These are phyloP conservation scores for Catagonus wagneri DNA, from an alignment of 2,113 vertebrate species.

Conservation along the genomic window DNA sequence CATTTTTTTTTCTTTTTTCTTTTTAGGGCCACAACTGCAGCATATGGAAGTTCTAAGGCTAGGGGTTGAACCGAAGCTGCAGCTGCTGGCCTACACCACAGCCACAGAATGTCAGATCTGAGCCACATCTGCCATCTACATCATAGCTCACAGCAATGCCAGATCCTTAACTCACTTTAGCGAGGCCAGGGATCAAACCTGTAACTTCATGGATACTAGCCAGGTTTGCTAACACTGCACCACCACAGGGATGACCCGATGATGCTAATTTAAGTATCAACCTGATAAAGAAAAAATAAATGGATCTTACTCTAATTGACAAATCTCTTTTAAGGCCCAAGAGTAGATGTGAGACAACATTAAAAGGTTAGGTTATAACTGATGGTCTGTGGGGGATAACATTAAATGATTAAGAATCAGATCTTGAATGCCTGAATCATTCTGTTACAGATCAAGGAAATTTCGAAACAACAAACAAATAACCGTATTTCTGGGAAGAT, in stretches of 20 bases:
- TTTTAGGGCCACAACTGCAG: too few species aligned
- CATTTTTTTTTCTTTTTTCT: neutral
- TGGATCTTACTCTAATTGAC: conserved; percentile 7
- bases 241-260: too few species aligned
- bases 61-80: too few species aligned
- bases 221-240: too few species aligned
- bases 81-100: too few species aligned
- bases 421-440: neutral
- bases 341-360: neutral
- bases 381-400: conserved; percentile 41
- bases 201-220: too few species aligned
- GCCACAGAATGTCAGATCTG: too few species aligned
- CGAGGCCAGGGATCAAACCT: too few species aligned
- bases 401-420: conserved; percentile 48
- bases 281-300: conserved; percentile 15
- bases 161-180: too few species aligned
- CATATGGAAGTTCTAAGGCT: too few species aligned
- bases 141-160: too few species aligned
- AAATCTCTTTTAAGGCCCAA: conserved; percentile 30
- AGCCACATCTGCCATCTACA: too few species aligned
- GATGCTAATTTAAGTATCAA: conserved; percentile 46
- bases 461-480: conserved; percentile 51
- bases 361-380: conserved; percentile 46
- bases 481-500: neutral
- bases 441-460: conserved; percentile 53